Base-by-base conservation (phyloP, 37 sponge, comb jelly and placozoan species). In the Cladorhizidae sp. region DNA sequence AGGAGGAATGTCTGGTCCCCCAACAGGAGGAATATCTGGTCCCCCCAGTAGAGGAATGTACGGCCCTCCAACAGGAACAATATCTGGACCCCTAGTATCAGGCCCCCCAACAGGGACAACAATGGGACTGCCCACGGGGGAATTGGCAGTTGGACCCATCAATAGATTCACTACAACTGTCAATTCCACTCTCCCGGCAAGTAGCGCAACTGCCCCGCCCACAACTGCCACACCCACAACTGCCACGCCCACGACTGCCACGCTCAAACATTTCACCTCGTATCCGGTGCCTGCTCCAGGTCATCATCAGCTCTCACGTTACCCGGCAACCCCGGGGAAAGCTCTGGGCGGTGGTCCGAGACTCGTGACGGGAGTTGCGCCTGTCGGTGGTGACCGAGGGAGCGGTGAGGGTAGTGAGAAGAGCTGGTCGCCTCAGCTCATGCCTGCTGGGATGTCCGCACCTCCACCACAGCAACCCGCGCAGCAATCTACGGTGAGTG, bases 381-480 rank as follows among this genome's bases (percentile, higher is more conserved):
- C n/a, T 59, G 61, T 18, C 12, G 28, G 61, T 26, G 28, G 61
- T 7, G 61, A 23, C 15, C 28, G 15, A 23, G 12, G 5, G 28
- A 59, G 28, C 61, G n/a, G 61, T 59, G n/a, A 18, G 17, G 6
- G 7, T 59, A 23, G 15, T 28, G 61, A 18, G 5, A 5, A 5
- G 49, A 12, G 8, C 9, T 9, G 5, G 49, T 9, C 49, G 9
- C 9, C 49, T 45, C 49, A 45, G 49, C 8, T 5, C 49, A 5
- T 45, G 49, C 49, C 49, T 45, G 8, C 49, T 45, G 49, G 49
- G 49, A 5, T 9, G 8, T 45, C 49, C 9, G 49, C 70, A 39
- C 55, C 80, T 36, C 69, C 69, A 67, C 25, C 68, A 67, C 61
- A 59, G 28, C 61, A 8, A 59, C 61, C 61, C n/a, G n/a, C n/a